Evolutionary conservation across 2,797 vertebrate species (phyloP), one percentile per base, ranked within the genome.

Genomic region (Poecile montanus): DNA sequence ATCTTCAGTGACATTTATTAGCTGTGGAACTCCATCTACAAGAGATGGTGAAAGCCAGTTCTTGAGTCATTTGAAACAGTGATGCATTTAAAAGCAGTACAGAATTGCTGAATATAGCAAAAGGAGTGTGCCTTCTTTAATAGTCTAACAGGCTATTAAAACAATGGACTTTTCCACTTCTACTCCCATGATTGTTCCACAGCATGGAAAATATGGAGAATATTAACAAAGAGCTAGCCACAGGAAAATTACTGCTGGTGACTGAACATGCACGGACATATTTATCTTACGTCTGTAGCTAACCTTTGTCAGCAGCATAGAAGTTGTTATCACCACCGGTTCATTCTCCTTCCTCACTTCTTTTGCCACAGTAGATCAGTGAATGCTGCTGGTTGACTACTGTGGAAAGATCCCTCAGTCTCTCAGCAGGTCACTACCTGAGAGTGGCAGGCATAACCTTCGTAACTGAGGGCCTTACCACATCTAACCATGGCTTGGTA

Each of bases 1-100:
- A 15, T 22, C 80, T 71, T 58, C n/a, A 45, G 70, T 93, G 71
- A 94, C 88, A 95, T 91, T 91, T 93, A 93, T 93, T 92, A 95
- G 63, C 92, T 91, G 83, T 88, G 74, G 93, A 79, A 90, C 32
- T 84, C 66, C 20, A 16, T 84, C 66, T 92, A 8, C 60, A 74
- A 60, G 71, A 68, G n/a, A 81, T 85, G 61, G 38, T 94, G 90
- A 94, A 83, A 95, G 63, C 27, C 71, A 83, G 50, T 74, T 91
- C 61, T 95, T 85, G 42, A 95, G 81, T 91, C 22, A 88, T 91
- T 80, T 91, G 54, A 87, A 93, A 85, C 45, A 71, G 42, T 82
- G 45, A 38, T 94, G 53, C 44, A 36, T 85, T 92, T 92, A 36
- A 70, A 89, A 82, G 23, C 30, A 45, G 30, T 34, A 45, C 44